A percentile compares a stretch with the other conserved stretches of the same genome.
Evolutionary conservation across 2,888 invertebrate species (phyloP).

Genomic region (Apotomis capreana): DNA sequence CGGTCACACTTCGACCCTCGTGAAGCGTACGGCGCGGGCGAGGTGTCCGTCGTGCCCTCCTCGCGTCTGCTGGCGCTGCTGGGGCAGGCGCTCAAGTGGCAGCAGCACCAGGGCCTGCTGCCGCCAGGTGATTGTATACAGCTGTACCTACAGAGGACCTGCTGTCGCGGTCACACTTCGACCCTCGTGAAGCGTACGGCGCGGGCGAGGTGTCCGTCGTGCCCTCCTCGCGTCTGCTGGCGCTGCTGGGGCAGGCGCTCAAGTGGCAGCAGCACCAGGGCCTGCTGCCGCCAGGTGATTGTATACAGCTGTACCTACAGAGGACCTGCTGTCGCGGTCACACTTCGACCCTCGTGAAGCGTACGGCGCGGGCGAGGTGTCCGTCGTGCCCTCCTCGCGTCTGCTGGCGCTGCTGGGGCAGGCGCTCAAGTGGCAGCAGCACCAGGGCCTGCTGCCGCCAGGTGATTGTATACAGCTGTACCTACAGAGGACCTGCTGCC

Average conservation of each 20-base stretch:
- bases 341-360: conserved; percentile 99
- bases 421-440: conserved; percentile 99
- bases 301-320: conserved; percentile 62
- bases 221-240: conserved; percentile 96
- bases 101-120: conserved; percentile 98
- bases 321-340: conserved; percentile 96
- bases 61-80: conserved; percentile 96
- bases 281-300: conserved; percentile 90
- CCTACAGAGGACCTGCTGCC: conserved; percentile 93
- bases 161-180: conserved; percentile 97
- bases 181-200: conserved; percentile 96
- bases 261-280: conserved; percentile 99
- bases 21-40: conserved; percentile 97
- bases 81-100: conserved; percentile 99
- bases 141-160: conserved; percentile 88
- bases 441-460: conserved; percentile 97
- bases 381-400: conserved; percentile 98
- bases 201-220: conserved; percentile 92
- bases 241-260: conserved; percentile 97
- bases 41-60: conserved; percentile 98
- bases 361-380: conserved; percentile 96
- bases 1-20: conserved; percentile 98
- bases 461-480: conserved; percentile 66
- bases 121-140: conserved; percentile 86
- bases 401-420: conserved; percentile 96